phyloP scores from a whole-genome alignment of 1,140 invertebrate genomes.

The Ooceraea biroi region DNA sequence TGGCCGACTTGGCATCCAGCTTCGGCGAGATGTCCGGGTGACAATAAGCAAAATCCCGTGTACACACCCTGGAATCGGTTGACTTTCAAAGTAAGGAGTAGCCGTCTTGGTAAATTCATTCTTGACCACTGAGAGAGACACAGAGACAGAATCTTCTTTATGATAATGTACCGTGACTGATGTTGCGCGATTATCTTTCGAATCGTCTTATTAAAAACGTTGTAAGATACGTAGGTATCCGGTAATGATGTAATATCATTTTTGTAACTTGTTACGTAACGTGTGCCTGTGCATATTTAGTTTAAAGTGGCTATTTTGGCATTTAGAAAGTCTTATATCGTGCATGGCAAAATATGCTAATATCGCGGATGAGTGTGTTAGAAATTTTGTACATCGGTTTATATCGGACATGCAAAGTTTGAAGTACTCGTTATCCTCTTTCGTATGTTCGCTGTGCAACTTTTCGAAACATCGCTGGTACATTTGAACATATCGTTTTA shows the following conservation, averaged over 20 bases:
- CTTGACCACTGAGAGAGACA: not conserved
- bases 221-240: too few species aligned
- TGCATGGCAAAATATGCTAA: conserved; percentile 46
- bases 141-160: not conserved
- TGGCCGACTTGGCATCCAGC: conserved; percentile 74
- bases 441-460: conserved; percentile 8
- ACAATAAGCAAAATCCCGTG: conserved; percentile 54
- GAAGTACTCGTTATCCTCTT: conserved; percentile 45
- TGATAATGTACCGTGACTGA: not conserved
- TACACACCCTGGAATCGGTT: not conserved
- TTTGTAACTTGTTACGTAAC: conserved; percentile 16
- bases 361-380: conserved; percentile 47
- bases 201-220: too few species aligned
- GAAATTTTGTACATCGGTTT: conserved; percentile 48
- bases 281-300: not conserved
- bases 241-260: not conserved
- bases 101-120: conserved; percentile 8
- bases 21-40: conserved; percentile 66
- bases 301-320: conserved; percentile 25
- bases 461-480: conserved; percentile 49
- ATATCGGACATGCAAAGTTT: conserved; percentile 58
- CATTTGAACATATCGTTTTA: conserved; percentile 50
- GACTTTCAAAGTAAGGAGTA: conserved; percentile 2
- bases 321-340: conserved; percentile 40
- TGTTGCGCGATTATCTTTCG: too few species aligned